phyloP scores from a whole-genome alignment of 2,888 invertebrate genomes.

The Eumacrocentrus americanus region DNA sequence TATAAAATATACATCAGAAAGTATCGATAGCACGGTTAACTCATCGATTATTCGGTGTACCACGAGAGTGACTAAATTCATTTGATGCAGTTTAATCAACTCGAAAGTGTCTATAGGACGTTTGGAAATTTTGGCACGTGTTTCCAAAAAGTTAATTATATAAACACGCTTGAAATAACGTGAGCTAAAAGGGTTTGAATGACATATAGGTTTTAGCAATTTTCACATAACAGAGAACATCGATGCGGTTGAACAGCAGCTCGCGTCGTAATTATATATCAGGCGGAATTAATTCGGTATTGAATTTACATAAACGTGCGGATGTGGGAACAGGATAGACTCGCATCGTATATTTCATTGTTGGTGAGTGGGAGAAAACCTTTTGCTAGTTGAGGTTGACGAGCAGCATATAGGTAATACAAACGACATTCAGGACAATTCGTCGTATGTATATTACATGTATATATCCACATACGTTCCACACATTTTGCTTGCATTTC shows the following conservation, averaged over 20 bases:
- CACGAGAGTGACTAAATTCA: conserved; percentile 10
- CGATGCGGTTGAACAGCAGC: conserved; percentile 18
- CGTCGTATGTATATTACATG: not conserved
- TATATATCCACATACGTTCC: not conserved
- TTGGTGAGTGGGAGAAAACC: conserved; percentile 6
- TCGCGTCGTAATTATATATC: conserved; percentile 33
- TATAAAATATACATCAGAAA: no score
- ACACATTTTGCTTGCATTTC: conserved; percentile 9
- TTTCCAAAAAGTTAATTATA: conserved; percentile 21
- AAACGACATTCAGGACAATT: conserved; percentile 7
- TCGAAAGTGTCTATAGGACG: conserved; percentile 12
- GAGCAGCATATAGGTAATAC: not conserved
- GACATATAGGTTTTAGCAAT: conserved; percentile 12
- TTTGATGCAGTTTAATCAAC: conserved; percentile 17
- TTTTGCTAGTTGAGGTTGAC: conserved; percentile 17
- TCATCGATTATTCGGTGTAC: not conserved
- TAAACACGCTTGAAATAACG: conserved; percentile 13
- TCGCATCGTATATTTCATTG: not conserved
- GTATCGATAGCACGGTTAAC: no score
- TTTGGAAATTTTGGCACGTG: conserved; percentile 14
- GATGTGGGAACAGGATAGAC: not conserved
- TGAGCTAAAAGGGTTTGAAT: conserved; percentile 8
- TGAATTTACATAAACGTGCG: conserved; percentile 37
- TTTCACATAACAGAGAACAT: not conserved
- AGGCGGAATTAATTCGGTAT: conserved; percentile 35